Conservation (phyloP, 1,140 invertebrate genomes). For the Drepana arcuata region DNA sequence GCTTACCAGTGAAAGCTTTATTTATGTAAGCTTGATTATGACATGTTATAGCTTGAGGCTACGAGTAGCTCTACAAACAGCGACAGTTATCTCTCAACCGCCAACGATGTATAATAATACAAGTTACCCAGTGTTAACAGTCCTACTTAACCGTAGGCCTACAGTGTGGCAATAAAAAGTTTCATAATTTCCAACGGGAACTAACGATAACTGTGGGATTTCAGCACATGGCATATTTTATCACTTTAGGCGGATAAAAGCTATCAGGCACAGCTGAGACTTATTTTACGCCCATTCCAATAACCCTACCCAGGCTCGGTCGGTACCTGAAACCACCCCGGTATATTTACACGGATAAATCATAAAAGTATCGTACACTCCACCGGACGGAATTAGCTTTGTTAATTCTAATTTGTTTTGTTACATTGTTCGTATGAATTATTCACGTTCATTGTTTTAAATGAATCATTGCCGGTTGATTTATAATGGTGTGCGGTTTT, state of each 20-base stretch:
- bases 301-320: constrained; percentile 14
- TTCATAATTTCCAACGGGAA: constrained; percentile 21
- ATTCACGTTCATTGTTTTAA: constrained; percentile 14
- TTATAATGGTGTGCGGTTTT: too few species aligned
- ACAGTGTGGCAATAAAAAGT: too few species aligned
- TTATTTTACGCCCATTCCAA: constrained; percentile 51
- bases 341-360: constrained; percentile 28
- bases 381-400: constrained; percentile 18
- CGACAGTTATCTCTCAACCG: too few species aligned
- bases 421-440: constrained; percentile 15
- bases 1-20: too few species aligned
- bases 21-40: too few species aligned
- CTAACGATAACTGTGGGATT: constrained; percentile 25
- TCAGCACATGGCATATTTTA: constrained; percentile 52
- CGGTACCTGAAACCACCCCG: not conserved
- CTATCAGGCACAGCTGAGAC: constrained; percentile 64
- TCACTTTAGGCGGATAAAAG: constrained; percentile 66
- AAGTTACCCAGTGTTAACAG: too few species aligned
- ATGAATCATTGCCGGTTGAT: too few species aligned
- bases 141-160: too few species aligned
- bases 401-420: constrained; percentile 27
- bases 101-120: too few species aligned
- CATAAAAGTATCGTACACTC: constrained; percentile 21
- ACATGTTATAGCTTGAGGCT: too few species aligned
- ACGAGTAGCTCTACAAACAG: too few species aligned